Base-by-base conservation (phyloP, 1,140 invertebrate genomes). In the Tetraneura akinire region DNA sequence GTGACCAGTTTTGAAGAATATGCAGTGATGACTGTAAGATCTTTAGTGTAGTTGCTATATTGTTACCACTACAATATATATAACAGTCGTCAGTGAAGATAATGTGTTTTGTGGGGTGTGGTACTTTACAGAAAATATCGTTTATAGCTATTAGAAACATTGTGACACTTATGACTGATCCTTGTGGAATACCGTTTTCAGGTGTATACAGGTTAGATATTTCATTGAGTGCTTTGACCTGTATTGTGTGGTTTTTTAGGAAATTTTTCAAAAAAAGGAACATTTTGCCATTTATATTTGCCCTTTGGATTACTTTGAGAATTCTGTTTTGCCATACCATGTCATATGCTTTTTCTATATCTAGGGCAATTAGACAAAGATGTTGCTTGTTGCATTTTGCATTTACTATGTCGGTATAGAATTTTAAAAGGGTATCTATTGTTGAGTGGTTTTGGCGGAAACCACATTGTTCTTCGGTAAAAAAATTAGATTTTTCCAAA, bases 251-350 rank as follows among this genome's bases (percentile, higher is more conserved):
- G 32, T 37, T 8, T 37, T 37, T 37, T 37, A 37, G 8, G 32
- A 37, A 37, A 37, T 37, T 37, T 37, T 37, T 37, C 8, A 37
- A 37, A 8, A 37, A 37, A 4, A 37, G 8, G 8, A 37, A 37
- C 8, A 8, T 4, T 37, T 37, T 37, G n/a, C 32, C 32, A 8
- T 37, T 37, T 37, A 37, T n/a, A n/a, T n/a, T n/a, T 37, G 32
- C 32, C 32, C 32, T 37, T 37, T 37, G 32, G 8, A 37, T 8
- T 4, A 37, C 8, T 4, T 70, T 6, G 10, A 70, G 66, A 1
- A 70, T 42, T 45, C 66, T 23, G 42, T 47, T 45, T 1, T 42
- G 42, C 66, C 66, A 70, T 13, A 70, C 66, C 66, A 70, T 70
- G 3, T 70, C 66, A 8, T 70, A 70, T 2, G 66, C 42, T 70